phyloP scores from a whole-genome alignment of 1,140 invertebrate genomes.

The Ostrea edulis region DNA sequence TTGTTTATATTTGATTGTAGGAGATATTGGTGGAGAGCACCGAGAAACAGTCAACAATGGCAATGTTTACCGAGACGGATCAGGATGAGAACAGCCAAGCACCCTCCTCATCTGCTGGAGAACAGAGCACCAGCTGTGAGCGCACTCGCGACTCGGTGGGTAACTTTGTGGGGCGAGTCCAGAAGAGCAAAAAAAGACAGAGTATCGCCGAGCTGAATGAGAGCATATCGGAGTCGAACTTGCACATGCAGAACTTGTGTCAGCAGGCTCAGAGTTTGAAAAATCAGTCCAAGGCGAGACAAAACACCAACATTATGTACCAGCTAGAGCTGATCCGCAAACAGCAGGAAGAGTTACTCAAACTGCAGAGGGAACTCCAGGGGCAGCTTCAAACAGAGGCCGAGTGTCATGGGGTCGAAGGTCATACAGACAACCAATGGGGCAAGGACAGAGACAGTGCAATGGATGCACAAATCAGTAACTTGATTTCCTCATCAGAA shows the following conservation, averaged over 20 bases:
- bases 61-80: constrained; percentile 5
- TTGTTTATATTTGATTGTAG: neutral
- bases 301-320: constrained; percentile 49
- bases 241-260: constrained; percentile 46
- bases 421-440: neutral
- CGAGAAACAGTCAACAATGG: neutral
- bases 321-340: constrained; percentile 52
- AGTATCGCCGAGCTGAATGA: constrained; percentile 56
- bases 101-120: neutral
- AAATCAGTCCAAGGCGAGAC: neutral
- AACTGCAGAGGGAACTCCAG: constrained; percentile 48
- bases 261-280: constrained; percentile 43
- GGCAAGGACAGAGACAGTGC: neutral
- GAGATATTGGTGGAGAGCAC: neutral
- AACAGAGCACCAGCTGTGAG: neutral
- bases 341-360: constrained; percentile 49
- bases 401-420: neutral
- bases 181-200: constrained; percentile 52
- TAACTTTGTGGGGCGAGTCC: constrained; percentile 56
- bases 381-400: constrained; percentile 39
- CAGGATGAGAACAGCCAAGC: neutral
- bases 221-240: constrained; percentile 52
- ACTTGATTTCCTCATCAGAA: constrained; percentile 11
- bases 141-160: constrained; percentile 43
- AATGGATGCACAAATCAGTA: neutral